A percentile compares a stretch with the other conserved stretches of the same genome.
phyloP scores from a whole-genome alignment of 1,140 invertebrate genomes.

The Muscidifurax raptorellus region DNA sequence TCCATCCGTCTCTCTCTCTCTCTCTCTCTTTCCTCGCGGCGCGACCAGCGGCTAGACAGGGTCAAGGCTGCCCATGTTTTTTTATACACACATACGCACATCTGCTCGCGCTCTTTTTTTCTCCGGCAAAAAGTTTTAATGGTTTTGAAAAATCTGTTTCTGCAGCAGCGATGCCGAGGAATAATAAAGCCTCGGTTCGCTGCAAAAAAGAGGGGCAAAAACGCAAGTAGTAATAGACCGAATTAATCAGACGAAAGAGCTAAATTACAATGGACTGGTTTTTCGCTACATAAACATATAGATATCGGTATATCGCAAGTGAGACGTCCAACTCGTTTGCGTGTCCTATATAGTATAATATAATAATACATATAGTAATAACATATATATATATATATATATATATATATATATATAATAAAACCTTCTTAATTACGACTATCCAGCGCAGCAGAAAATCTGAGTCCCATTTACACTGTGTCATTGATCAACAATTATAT shows the following conservation, averaged over 20 bases:
- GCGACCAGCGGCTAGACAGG: conserved; percentile 29
- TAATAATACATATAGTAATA: too few species aligned
- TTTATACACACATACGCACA: neutral
- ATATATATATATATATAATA: neutral
- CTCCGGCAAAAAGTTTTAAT: neutral
- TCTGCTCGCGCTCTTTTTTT: neutral
- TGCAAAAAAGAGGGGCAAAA: neutral
- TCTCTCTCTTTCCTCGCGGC: neutral
- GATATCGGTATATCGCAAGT: neutral
- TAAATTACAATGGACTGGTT: neutral
- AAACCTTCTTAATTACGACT: neutral
- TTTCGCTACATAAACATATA: neutral
- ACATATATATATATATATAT: too few species aligned
- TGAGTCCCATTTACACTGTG: neutral
- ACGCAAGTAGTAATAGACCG: conserved; percentile 11
- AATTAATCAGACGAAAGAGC: conserved; percentile 1
- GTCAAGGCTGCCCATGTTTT: conserved; percentile 32
- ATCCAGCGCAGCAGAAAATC: too few species aligned
- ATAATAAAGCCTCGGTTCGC: too few species aligned
- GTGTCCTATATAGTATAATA: too few species aligned
- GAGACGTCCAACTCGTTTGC: neutral
- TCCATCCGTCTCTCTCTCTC: conserved; percentile 44
- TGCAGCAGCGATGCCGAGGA: too few species aligned
- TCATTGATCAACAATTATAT: neutral
- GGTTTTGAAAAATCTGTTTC: neutral